Evolutionary conservation across 2,888 invertebrate species (phyloP), one percentile per base, ranked within the genome.

Genomic region (Mallateleia sp.): DNA sequence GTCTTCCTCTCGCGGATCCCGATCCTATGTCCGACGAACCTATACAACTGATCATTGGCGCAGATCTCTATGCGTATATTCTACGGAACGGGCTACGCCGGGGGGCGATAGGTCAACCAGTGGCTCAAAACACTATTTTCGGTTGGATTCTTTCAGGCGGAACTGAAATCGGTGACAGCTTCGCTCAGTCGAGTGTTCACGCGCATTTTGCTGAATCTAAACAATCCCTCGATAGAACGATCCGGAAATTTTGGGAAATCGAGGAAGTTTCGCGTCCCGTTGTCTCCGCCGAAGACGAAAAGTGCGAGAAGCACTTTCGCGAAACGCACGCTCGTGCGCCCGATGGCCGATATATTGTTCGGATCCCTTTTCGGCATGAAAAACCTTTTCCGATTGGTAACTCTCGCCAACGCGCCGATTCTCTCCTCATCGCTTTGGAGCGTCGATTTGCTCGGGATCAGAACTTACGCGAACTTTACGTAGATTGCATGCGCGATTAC

Each of bases 1-100:
- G 62, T 56, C 25, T 82, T 15, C 20, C n/a, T 9, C 58, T 82
- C 50, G 20, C 18, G 8, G 18, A 50, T 50, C 22, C 20, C 38
- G 38, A 38, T 2, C 38, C 38, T 11, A 11, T 11, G 14, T 38
- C 38, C 11, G 38, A 38, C 38, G 38, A 6, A 2, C 38, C 38
- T 9, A 38, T 38, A 2, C 8, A 11, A 6, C 11, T 38, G 47
- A 60, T 15, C 50, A 60, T 47, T 11, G 38, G 38, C 14, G 38
- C 38, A 6, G 38, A 38, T 38, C 28, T 75, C 0, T 62, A 62
- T 15, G 74, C 11, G 11, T 24, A 14, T 9, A 25, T 4, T 15
- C 32, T 15, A 4, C 22, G 28, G 11, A 25, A 38, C 38, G 38
- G 38, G 2, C 11, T 11, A 2, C 38, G 38, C 38, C 38, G 38